Evolutionary conservation across 1,140 invertebrate genomes (phyloP), one percentile per base, ranked within the genome.

Genomic region (Adelges cooleyi): DNA sequence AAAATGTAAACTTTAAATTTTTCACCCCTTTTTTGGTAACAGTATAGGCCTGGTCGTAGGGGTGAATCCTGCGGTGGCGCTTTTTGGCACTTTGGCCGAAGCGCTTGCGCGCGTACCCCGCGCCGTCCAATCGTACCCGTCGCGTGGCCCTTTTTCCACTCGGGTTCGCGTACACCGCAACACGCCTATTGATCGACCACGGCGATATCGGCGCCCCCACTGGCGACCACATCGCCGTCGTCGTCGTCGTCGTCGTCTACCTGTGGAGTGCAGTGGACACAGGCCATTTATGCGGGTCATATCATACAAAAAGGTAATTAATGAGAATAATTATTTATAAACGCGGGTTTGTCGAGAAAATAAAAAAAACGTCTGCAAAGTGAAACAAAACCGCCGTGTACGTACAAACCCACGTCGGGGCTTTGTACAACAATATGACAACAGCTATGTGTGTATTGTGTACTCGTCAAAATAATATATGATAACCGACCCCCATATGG

Each of bases 241-340:
- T 33, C 11, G 29, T 11, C 11, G 29, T 33, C 53, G 23, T 56
- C 53, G 53, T 56, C 53, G 23, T 10, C 13, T 56, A 56, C 53
- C 53, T 56, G 53, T 56, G 53, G 53, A 56, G 40, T 29, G 18
- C 20, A 15, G 38, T 25, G 22, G 11, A 27, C 18, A 54, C 20
- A n/a, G 5, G n/a, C 23, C 36, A 54, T 56, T 44, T 42, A 56
- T 56, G 53, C 53, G 53, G 53, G 53, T 56, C 22, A 56, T 44
- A 56, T 56, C 53, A 22, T 42, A 25, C n/a, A 56, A 56, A 56
- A 56, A 56, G 53, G 53, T 56, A 56, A 56, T 18, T 20, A 33
- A 33, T 6, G 11, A 33, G 5, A 33, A 33, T 6, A 33, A 33
- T 33, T 33, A n/a, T n/a, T n/a, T n/a, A n/a, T n/a, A 11, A 33